Conservation (phyloP, 2,113 vertebrate genomes). For the Chionis minor region DNA sequence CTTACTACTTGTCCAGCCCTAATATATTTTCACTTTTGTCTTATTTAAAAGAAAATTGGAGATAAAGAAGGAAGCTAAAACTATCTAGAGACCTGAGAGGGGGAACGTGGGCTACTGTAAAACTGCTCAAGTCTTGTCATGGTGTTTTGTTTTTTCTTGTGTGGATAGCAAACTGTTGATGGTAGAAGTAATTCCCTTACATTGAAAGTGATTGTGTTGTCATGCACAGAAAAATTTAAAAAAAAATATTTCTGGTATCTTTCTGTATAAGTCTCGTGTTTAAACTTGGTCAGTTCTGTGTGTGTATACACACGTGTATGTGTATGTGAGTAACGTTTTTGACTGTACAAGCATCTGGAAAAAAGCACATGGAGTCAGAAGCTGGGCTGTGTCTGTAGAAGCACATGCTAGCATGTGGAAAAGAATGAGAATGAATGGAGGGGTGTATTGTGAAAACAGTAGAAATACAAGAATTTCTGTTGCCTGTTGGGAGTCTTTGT, state of each 20-base stretch:
- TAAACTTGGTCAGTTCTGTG: not conserved
- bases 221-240: not conserved
- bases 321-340: not conserved
- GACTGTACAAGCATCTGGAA: not conserved
- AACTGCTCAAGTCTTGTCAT: not conserved
- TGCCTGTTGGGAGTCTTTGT: not conserved
- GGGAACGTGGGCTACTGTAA: not conserved
- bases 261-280: not conserved
- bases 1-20: not conserved
- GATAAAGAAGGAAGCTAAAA: not conserved
- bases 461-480: not conserved
- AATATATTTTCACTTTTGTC: not conserved
- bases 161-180: not conserved
- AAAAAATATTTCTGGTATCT: not conserved
- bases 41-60: not conserved
- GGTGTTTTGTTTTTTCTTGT: not conserved
- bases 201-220: not conserved
- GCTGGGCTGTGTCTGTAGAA: not conserved
- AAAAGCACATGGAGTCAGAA: not conserved
- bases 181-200: not conserved
- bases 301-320: fast-evolving
- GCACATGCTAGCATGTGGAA: not conserved
- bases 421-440: not conserved
- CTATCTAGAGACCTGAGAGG: not conserved
- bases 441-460: not conserved